These are phyloP conservation scores for Luperina nickerlii DNA, from an alignment of 2,888 invertebrate genomes.

Conservation along the genomic window DNA sequence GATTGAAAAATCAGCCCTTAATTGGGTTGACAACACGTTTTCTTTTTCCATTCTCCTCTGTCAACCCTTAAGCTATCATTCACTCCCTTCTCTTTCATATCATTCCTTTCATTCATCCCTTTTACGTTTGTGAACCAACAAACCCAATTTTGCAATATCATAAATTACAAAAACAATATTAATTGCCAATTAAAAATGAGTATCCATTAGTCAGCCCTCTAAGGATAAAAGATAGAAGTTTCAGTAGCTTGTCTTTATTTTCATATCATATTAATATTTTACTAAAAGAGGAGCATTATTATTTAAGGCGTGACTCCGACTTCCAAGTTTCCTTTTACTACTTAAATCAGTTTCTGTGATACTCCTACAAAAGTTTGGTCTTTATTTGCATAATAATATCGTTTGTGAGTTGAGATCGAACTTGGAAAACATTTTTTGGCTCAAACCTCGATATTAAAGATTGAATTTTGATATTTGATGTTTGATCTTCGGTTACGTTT, in stretches of 20 bases:
- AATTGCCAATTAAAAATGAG: not conserved
- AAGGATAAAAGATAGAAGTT: conserved; percentile 8
- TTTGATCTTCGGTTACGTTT: conserved; percentile 22
- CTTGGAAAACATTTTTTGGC: conserved; percentile 35
- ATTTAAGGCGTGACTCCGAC: conserved; percentile 45
- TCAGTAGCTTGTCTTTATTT: conserved; percentile 8
- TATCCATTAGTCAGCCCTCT: not conserved
- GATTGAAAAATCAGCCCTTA: too few relatives aligned
- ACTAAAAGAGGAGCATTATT: conserved; percentile 28
- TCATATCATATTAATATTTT: conserved; percentile 12
- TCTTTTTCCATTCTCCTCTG: not conserved
- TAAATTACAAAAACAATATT: not conserved
- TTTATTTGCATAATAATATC: conserved; percentile 64
- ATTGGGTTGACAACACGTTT: not conserved
- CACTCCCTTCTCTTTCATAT: not conserved
- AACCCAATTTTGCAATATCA: not conserved
- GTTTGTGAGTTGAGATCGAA: conserved; percentile 61
- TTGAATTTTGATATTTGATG: conserved; percentile 51
- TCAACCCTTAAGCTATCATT: not conserved
- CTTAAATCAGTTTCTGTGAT: conserved; percentile 57
- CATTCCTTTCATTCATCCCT: not conserved
- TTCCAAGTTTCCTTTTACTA: conserved; percentile 55
- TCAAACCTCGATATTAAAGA: conserved; percentile 43
- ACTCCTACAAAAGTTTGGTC: conserved; percentile 55
- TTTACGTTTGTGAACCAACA: not conserved